Percentiles rank a stretch among this genome's conserved stretches.
phyloP scores from a whole-genome alignment of 1,140 invertebrate species.

The Sipha flava region DNA sequence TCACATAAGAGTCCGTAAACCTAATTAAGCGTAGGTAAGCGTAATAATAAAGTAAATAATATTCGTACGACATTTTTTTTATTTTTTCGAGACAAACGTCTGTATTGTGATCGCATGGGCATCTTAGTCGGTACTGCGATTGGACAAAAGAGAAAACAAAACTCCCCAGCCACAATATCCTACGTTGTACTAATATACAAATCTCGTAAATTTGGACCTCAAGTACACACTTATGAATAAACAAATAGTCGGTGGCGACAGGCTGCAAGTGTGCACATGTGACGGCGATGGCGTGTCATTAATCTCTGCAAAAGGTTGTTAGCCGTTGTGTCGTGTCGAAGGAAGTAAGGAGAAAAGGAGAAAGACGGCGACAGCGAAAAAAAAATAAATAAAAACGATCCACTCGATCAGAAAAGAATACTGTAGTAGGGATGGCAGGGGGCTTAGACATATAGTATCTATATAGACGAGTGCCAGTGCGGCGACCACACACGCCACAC shows the following conservation, averaged over 20 bases:
- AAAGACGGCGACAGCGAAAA: background rate
- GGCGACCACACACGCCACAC: background rate
- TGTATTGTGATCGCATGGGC: no score
- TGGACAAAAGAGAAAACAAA: no score
- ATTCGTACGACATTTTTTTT: no score
- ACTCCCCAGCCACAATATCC: no score
- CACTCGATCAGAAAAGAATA: background rate
- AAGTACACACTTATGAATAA: background rate
- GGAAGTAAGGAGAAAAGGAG: background rate
- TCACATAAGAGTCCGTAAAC: no score
- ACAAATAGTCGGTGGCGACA: background rate
- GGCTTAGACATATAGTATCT: background rate
- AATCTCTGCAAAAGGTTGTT: conserved; percentile 7
- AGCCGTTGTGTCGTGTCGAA: background rate
- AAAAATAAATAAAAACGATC: background rate
- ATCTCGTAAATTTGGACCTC: background rate
- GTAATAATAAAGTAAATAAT: no score
- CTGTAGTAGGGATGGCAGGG: no score
- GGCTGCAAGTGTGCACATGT: background rate
- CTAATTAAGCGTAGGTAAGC: no score
- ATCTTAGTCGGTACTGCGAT: no score
- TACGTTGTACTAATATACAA: no score
- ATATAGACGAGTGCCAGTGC: background rate
- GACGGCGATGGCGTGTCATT: background rate
- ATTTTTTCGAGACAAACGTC: no score